phyloP scores from a whole-genome alignment of 1,140 invertebrate species.

The Habropoda laboriosa region DNA sequence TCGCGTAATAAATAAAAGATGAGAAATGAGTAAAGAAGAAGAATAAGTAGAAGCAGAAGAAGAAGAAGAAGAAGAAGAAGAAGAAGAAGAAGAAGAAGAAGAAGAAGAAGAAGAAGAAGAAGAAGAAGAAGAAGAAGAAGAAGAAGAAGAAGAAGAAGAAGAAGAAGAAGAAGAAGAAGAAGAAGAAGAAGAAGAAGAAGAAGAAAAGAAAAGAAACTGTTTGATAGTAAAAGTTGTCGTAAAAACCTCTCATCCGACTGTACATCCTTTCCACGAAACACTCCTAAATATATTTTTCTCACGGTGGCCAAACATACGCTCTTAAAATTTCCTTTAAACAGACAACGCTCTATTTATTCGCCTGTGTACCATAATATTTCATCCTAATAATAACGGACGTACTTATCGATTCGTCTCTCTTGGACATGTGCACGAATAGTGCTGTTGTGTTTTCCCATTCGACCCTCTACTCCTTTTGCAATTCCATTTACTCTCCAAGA shows the following conservation, averaged over 20 bases:
- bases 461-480: slow-evolving; percentile 1
- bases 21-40: too few relatives aligned
- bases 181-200: neutral
- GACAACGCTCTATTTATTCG: slow-evolving; percentile 30
- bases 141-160: neutral
- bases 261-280: slow-evolving; percentile 28
- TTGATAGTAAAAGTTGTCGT: slow-evolving; percentile 20
- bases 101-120: neutral
- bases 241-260: slow-evolving; percentile 6
- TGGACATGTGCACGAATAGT: slow-evolving; percentile 50
- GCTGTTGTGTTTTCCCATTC: slow-evolving; percentile 25
- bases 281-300: slow-evolving; percentile 32
- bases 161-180: neutral
- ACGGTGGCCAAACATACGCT: neutral
- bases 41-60: neutral
- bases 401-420: slow-evolving; percentile 62
- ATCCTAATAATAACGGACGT: slow-evolving; percentile 60
- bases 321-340: slow-evolving; percentile 41
- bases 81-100: neutral
- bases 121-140: neutral
- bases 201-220: neutral
- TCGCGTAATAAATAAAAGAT: neutral
- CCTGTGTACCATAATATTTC: slow-evolving; percentile 38
- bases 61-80: neutral
- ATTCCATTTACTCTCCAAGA: neutral